These are phyloP conservation scores for Stenurella melanura DNA, from an alignment of 2,888 invertebrate species.

Conservation along the genomic window DNA sequence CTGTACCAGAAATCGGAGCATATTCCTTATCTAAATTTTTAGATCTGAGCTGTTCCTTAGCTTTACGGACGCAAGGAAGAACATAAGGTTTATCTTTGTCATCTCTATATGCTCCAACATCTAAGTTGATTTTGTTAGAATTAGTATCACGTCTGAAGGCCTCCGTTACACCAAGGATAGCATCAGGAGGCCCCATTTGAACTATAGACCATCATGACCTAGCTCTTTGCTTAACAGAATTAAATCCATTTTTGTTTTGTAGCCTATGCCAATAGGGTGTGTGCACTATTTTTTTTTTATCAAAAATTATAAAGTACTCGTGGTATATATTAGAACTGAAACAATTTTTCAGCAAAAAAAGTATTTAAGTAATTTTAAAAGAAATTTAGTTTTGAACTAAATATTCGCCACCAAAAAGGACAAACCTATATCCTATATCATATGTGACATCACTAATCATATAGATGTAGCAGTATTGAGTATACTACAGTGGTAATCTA, in stretches of 20 bases:
- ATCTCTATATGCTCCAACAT: conserved; percentile 97
- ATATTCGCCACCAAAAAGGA: too few species aligned
- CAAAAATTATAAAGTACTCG: too few species aligned
- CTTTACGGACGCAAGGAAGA: conserved; percentile 90
- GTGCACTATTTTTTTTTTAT: too few species aligned
- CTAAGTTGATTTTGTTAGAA: conserved; percentile 97
- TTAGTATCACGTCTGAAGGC: conserved; percentile 93
- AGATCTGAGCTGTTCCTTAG: conserved; percentile 84
- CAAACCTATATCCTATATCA: too few species aligned
- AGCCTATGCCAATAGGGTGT: too few species aligned
- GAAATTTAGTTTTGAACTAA: too few species aligned
- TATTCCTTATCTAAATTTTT: conserved; percentile 94
- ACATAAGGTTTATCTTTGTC: conserved; percentile 98
- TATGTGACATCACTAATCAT: too few species aligned
- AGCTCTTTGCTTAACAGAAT: conserved; percentile 57
- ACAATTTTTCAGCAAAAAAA: too few species aligned
- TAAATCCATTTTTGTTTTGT: conserved; percentile 59
- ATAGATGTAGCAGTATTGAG: too few species aligned
- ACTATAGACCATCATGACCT: conserved; percentile 90
- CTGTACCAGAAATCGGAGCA: conserved; percentile 90
- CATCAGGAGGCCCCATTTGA: conserved; percentile 98
- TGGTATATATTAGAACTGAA: too few species aligned
- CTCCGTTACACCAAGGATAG: conserved; percentile 97
- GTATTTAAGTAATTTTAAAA: too few species aligned
- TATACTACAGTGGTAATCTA: too few species aligned